These are phyloP conservation scores for Yponomeuta plumbellus DNA, from an alignment of 2,888 invertebrate genomes.

Conservation along the genomic window DNA sequence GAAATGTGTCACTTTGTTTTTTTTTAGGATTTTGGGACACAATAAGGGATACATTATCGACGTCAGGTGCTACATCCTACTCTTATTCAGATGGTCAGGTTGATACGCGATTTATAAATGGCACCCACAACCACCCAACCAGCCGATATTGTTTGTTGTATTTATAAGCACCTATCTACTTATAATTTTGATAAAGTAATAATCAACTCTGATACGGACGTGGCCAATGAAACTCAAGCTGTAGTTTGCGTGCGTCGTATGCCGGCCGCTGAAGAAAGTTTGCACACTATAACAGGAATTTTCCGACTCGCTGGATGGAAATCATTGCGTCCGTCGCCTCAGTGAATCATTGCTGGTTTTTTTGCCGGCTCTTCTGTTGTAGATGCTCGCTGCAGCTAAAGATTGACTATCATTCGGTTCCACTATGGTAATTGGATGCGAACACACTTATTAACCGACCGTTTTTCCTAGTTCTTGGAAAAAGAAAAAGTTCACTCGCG, in stretches of 20 bases:
- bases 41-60: background rate
- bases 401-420: background rate
- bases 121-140: no score
- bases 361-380: conserved; percentile 42
- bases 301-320: conserved; percentile 71
- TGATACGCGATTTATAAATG: background rate
- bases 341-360: conserved; percentile 63
- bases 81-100: background rate
- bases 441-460: background rate
- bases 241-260: conserved; percentile 40
- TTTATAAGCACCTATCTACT: background rate
- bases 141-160: no score
- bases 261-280: conserved; percentile 61
- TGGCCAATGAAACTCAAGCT: background rate
- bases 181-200: background rate
- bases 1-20: conserved; percentile 21
- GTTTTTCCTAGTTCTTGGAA: background rate
- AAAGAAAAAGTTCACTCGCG: background rate
- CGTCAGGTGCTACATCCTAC: background rate
- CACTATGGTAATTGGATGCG: background rate
- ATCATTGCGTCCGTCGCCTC: conserved; percentile 61
- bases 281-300: conserved; percentile 67
- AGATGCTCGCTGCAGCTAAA: conserved; percentile 27
- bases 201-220: background rate
- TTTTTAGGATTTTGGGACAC: background rate